Evolutionary conservation across 2,888 invertebrate genomes (phyloP).

Genomic region (Drosophila meridiana): DNA sequence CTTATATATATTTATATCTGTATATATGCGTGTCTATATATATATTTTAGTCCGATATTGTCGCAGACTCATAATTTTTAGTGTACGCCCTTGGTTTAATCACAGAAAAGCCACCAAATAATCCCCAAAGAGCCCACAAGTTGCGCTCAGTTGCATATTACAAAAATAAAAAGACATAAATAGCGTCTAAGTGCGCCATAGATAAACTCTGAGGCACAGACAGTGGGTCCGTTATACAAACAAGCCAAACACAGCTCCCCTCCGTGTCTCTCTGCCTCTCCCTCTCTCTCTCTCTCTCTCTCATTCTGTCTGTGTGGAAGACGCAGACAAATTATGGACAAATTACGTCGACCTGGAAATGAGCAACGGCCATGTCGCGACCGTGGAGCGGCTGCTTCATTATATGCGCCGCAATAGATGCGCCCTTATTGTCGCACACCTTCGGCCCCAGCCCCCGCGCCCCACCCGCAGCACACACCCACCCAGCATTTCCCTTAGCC

Average conservation of each 20-base stretch:
- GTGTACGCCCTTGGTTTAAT: conserved; percentile 19
- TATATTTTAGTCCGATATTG: conserved; percentile 30
- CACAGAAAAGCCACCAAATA: conserved; percentile 19
- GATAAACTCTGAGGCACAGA: conserved; percentile 68
- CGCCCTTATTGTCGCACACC: conserved; percentile 38
- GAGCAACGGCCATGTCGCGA: conserved; percentile 74
- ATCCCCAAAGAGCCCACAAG: conserved; percentile 23
- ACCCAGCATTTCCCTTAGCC: conserved; percentile 10
- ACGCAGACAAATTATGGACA: conserved; percentile 84
- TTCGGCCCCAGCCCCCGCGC: background rate
- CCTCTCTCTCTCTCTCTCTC: background rate
- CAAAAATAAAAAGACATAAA: conserved; percentile 70
- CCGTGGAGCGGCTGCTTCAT: conserved; percentile 72
- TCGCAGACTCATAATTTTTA: conserved; percentile 54
- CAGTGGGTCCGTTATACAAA: conserved; percentile 18
- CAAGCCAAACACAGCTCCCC: background rate
- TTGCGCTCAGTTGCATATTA: conserved; percentile 47
- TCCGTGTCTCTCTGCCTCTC: background rate
- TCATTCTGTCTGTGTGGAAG: conserved; percentile 59
- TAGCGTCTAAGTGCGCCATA: conserved; percentile 73
- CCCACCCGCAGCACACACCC: background rate
- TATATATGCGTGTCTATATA: conserved; percentile 8
- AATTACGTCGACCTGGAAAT: conserved; percentile 84
- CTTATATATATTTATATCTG: conserved; percentile 3
- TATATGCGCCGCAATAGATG: conserved; percentile 70